These are phyloP conservation scores for Agrotis ipsilon DNA, from an alignment of 2,888 invertebrate genomes.

Conservation along the genomic window DNA sequence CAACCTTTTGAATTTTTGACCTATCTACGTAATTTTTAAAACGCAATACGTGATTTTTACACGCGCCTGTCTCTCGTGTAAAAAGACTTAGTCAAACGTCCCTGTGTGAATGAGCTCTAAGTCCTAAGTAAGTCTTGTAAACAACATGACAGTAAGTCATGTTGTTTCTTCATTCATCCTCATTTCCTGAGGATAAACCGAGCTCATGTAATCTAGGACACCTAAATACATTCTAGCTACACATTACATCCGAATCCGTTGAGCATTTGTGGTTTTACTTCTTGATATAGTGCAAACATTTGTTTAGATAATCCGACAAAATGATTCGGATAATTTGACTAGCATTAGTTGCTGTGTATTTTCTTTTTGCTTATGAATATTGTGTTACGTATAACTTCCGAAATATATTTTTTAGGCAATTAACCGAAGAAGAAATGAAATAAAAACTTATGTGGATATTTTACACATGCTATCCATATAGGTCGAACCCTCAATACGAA, in stretches of 20 bases:
- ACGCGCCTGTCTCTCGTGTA: no score
- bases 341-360: background rate
- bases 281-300: conserved; percentile 27
- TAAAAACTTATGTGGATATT: no score
- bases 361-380: background rate
- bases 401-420: no score
- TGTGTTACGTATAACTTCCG: background rate
- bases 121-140: background rate
- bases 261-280: background rate
- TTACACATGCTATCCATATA: no score
- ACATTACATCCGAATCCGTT: conserved; percentile 8
- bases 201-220: conserved; percentile 5
- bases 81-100: no score
- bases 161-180: no score
- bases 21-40: no score
- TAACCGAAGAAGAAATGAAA: no score
- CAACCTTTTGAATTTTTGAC: no score
- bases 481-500: no score
- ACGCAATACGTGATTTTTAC: no score
- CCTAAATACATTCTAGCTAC: background rate
- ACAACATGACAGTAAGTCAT: conserved; percentile 1
- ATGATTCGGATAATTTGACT: background rate
- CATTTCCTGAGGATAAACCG: conserved; percentile 1
- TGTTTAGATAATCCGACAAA: background rate
- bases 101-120: background rate